Percentiles rank a stretch among this genome's conserved stretches.
These are phyloP conservation scores for Phainopepla nitens DNA, from an alignment of 2,113 vertebrate genomes.

Conservation along the genomic window DNA sequence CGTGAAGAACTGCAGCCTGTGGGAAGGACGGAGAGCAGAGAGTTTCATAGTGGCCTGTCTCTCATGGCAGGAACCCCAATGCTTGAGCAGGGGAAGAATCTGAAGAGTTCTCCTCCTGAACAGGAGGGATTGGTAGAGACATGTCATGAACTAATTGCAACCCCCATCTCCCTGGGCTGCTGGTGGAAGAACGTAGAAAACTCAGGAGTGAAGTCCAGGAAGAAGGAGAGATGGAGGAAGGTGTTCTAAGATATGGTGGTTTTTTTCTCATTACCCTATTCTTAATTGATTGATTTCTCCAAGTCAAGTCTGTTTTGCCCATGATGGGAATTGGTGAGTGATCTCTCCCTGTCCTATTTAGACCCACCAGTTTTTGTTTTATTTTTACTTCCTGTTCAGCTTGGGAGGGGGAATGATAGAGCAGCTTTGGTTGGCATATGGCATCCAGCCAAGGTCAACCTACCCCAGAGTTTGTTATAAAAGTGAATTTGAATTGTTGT, in stretches of 20 bases:
- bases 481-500: background rate
- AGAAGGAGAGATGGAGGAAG: background rate
- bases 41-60: background rate
- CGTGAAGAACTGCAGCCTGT: fast-evolving
- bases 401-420: background rate
- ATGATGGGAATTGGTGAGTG: background rate
- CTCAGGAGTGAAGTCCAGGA: background rate
- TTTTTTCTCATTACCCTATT: background rate
- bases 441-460: background rate
- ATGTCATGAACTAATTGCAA: background rate
- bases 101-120: background rate
- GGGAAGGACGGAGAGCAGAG: too few species aligned
- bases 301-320: background rate
- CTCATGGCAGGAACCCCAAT: fast-evolving
- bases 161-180: background rate
- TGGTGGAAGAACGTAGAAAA: background rate
- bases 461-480: background rate
- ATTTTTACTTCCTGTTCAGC: fast-evolving
- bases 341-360: background rate
- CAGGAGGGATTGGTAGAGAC: background rate
- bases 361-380: background rate
- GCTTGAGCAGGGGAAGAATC: background rate
- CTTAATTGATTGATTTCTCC: background rate
- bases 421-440: background rate
- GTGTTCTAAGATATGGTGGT: background rate